Evolutionary conservation across 2,113 vertebrate genomes (phyloP).

Genomic region (Salminus brasiliensis): DNA sequence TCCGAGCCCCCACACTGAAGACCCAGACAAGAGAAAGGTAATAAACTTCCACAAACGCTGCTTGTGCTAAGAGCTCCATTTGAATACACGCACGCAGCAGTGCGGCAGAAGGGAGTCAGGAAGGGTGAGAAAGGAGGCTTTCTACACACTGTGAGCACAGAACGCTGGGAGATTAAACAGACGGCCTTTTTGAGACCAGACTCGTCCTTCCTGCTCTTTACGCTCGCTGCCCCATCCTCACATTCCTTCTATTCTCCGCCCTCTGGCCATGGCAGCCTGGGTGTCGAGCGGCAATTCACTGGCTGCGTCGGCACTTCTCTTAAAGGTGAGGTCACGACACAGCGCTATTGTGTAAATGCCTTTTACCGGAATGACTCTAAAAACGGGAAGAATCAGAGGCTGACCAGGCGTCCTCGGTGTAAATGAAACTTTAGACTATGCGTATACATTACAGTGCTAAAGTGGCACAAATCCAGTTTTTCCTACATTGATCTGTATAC

Average conservation of each 20-base stretch:
- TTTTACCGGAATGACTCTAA: neutral
- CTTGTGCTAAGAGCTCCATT: slow-evolving; percentile 29
- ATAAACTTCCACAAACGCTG: slow-evolving; percentile 33
- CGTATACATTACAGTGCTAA: neutral
- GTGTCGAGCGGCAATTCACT: slow-evolving; percentile 57
- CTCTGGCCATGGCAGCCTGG: slow-evolving; percentile 67
- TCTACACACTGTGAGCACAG: neutral
- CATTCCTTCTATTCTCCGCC: slow-evolving; percentile 73
- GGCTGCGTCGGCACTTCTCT: slow-evolving; percentile 33
- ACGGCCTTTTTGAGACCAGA: slow-evolving; percentile 38
- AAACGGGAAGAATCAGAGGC: slow-evolving; percentile 10
- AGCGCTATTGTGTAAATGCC: slow-evolving; percentile 20
- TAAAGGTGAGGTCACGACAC: slow-evolving; percentile 54
- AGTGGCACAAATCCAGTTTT: neutral
- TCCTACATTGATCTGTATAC: too few species aligned
- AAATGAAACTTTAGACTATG: neutral
- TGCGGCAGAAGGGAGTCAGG: neutral
- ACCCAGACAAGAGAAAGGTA: slow-evolving; percentile 29
- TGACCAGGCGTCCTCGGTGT: slow-evolving; percentile 2
- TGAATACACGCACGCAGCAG: slow-evolving; percentile 19
- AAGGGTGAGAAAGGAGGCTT: slow-evolving; percentile 29
- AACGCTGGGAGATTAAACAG: slow-evolving; percentile 36
- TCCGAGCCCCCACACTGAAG: slow-evolving; percentile 32
- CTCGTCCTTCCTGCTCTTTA: slow-evolving; percentile 51
- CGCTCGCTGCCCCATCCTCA: slow-evolving; percentile 57